A percentile compares a stretch with the other conserved stretches of the same genome.
Conservation (phyloP, 2,888 invertebrate species). For the Plebejus argus region DNA sequence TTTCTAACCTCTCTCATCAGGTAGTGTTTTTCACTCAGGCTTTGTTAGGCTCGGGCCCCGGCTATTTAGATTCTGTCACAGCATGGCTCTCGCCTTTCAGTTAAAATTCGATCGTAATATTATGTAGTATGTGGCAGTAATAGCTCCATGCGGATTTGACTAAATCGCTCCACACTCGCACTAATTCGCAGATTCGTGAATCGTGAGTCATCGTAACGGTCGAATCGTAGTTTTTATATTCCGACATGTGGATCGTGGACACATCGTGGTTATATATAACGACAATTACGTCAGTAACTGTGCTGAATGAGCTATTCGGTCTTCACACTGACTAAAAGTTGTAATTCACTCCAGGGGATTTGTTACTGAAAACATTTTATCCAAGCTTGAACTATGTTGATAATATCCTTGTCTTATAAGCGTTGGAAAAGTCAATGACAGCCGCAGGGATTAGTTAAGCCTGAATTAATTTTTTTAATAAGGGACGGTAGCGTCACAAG, state of each 20-base stretch:
- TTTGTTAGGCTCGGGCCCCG: neutral
- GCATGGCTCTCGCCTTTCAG: too few relatives aligned
- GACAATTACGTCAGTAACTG: neutral
- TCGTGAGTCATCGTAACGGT: conserved; percentile 17
- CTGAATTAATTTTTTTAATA: too few relatives aligned
- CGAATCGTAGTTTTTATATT: conserved; percentile 6
- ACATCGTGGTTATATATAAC: conserved; percentile 16
- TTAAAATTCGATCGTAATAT: neutral
- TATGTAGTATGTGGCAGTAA: neutral
- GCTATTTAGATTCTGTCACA: too few relatives aligned
- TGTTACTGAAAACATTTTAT: neutral
- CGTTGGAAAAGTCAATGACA: neutral
- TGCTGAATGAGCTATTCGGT: neutral
- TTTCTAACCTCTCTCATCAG: neutral
- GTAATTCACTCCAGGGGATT: neutral
- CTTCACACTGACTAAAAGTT: neutral
- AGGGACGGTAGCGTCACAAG: too few relatives aligned
- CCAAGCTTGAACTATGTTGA: too few relatives aligned
- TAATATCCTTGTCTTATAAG: neutral
- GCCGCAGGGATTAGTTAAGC: neutral
- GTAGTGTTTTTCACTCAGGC: neutral
- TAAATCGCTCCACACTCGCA: neutral
- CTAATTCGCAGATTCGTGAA: conserved; percentile 5
- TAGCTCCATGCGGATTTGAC: neutral
- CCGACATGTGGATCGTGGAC: conserved; percentile 6